These are phyloP conservation scores for Ranitomeya variabilis DNA, from an alignment of 2,113 vertebrate genomes.

Conservation along the genomic window DNA sequence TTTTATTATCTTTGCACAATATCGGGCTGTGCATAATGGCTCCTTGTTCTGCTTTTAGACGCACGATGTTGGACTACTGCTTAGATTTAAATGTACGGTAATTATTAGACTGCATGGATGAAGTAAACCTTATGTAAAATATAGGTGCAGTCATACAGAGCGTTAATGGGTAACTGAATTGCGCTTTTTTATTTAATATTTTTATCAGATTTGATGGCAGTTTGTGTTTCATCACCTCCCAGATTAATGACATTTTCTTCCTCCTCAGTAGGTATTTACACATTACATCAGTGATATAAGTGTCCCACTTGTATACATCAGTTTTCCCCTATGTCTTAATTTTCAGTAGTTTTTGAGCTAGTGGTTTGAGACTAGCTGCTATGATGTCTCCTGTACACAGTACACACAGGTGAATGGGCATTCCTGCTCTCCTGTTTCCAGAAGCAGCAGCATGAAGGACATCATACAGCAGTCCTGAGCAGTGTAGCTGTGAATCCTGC, in stretches of 20 bases:
- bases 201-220: not conserved
- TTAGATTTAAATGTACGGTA: no score
- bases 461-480: no score
- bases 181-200: not conserved
- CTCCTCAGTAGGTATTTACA: not conserved
- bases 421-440: no score
- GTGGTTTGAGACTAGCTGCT: no score
- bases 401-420: no score
- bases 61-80: not conserved
- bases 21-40: not conserved
- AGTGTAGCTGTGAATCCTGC: no score
- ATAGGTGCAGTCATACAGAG: not conserved
- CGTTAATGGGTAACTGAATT: not conserved
- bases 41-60: not conserved
- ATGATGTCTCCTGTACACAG: no score
- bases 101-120: constrained; percentile 9
- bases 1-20: constrained; percentile 51
- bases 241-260: not conserved
- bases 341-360: no score
- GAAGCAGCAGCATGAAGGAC: no score
- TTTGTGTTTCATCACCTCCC: not conserved
- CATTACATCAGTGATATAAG: not conserved
- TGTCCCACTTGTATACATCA: no score
- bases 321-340: no score
- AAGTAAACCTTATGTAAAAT: not conserved